These are phyloP conservation scores for Synergus umbraculus DNA, from an alignment of 2,888 invertebrate species.

Conservation along the genomic window DNA sequence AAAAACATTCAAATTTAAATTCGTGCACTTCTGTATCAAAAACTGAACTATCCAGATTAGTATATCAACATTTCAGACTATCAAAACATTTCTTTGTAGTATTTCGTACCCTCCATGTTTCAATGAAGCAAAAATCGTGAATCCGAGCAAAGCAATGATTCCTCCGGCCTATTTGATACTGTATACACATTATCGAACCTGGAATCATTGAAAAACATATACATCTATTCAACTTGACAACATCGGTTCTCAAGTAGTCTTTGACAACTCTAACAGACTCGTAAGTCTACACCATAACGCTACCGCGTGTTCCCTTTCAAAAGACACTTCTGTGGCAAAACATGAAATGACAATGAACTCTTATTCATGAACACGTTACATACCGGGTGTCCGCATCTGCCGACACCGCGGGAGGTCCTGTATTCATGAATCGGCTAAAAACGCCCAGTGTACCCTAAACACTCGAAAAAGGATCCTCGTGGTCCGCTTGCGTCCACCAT, in stretches of 20 bases:
- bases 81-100: conserved; percentile 3
- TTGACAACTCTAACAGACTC: conserved; percentile 48
- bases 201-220: conserved; percentile 33
- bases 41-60: background rate
- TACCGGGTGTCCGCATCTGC: conserved; percentile 73
- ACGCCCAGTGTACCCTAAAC: conserved; percentile 52
- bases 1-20: background rate
- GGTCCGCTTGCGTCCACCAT: conserved; percentile 43
- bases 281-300: conserved; percentile 54
- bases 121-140: background rate
- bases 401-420: conserved; percentile 59
- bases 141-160: conserved; percentile 3
- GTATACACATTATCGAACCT: conserved; percentile 19
- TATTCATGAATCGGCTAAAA: conserved; percentile 48
- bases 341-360: conserved; percentile 66
- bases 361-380: conserved; percentile 60
- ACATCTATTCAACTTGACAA: conserved; percentile 26
- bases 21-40: background rate
- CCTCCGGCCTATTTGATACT: conserved; percentile 20
- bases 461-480: conserved; percentile 47
- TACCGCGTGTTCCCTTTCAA: conserved; percentile 67
- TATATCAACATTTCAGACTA: background rate
- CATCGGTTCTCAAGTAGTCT: conserved; percentile 45
- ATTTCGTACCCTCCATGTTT: background rate
- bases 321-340: conserved; percentile 76